Evolutionary conservation across 30 jellyfish, hydroid and myxozoan genomes (phyloP), one percentile per base, ranked within the genome.

Genomic region (Clytia hemisphaerica): DNA sequence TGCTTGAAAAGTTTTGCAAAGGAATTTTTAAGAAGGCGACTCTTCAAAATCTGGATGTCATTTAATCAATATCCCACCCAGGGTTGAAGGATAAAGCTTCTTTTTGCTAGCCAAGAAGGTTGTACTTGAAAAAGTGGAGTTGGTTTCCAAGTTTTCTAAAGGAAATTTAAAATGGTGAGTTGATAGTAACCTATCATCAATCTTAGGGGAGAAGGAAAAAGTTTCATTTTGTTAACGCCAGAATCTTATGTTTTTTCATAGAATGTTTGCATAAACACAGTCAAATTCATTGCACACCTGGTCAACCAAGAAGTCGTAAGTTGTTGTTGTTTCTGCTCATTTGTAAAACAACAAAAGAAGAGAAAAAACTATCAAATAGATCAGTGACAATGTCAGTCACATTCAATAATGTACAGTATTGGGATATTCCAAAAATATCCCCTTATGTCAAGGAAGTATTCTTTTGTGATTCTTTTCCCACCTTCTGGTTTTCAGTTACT

Each of bases 241-340:
- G n/a, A n/a, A 21, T 65, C 5, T 61, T 27, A 53, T 28, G 36
- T 45, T 49, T 32, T 22, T 33, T 66, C 49, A 10, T 58, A 92
- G 99, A 37, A 79, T 15, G 91, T 83, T 6, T 92, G 99, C 70
- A 61, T 92, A 73, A 92, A 82, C 51, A 64, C 94, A 37, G 89
- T 91, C 21, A 77, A 71, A 33, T 92, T 92, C 64, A 83, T 92
- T 59, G 99, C 92, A 3, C 99, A 92, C 44, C 93, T 92, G 22
- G 94, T 83, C 40, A 92, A 92, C 51, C 99, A 92, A 63, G 86
- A 92, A 76, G 95, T 92, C 33, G 99, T 92, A 76, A 46, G 94
- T 71, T 45, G 4, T 25, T 45, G 9, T 2, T 37, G 24, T 44
- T 62, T 62, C 24, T 5, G 5, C n/a, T n/a, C 15, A n/a, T 42